phyloP scores from a whole-genome alignment of 53 echinoderm and acorn worm species.

The Apostichopus leukothele region DNA sequence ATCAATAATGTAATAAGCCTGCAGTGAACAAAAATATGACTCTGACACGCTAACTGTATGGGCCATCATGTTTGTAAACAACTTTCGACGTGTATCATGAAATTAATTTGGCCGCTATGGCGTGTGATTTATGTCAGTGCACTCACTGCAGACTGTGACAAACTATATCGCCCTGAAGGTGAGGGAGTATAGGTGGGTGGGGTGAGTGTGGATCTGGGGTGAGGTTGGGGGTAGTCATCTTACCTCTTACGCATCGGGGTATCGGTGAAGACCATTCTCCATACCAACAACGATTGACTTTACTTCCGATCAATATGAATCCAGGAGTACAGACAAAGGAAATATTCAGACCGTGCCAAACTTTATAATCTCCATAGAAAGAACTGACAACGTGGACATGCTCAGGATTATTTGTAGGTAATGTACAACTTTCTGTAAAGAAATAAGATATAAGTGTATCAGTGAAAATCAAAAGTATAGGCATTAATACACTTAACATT shows the following conservation, averaged over 20 bases:
- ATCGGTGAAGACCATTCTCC: constrained; percentile 68
- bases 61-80: too few species aligned
- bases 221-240: neutral
- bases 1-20: too few species aligned
- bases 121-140: too few species aligned
- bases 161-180: too few species aligned
- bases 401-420: constrained; percentile 51
- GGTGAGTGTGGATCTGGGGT: too few species aligned
- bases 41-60: too few species aligned
- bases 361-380: constrained; percentile 43
- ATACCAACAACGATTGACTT: constrained; percentile 65
- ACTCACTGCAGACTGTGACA: too few species aligned
- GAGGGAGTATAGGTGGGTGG: too few species aligned
- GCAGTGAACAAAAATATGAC: too few species aligned
- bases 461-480: neutral
- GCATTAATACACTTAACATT: too few species aligned
- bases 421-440: constrained; percentile 61
- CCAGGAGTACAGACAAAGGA: constrained; percentile 60
- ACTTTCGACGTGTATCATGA: too few species aligned
- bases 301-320: constrained; percentile 50
- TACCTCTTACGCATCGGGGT: constrained; percentile 75
- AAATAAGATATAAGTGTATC: neutral
- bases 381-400: constrained; percentile 48
- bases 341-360: constrained; percentile 55
- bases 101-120: too few species aligned